phyloP scores from a whole-genome alignment of 1,140 invertebrate genomes.

The Metaphire vulgaris region DNA sequence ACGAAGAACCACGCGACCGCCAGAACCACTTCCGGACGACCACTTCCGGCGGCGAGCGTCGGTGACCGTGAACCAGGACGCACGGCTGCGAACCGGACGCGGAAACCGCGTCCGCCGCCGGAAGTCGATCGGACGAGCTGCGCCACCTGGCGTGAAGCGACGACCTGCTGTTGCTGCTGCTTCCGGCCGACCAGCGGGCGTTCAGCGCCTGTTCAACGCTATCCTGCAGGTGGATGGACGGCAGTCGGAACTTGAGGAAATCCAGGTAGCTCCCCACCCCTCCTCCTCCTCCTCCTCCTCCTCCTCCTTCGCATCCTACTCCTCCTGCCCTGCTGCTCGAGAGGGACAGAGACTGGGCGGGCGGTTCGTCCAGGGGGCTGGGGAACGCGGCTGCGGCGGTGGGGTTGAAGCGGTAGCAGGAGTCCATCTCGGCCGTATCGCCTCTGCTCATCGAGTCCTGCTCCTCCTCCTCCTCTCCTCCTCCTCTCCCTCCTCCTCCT shows the following conservation, averaged over 20 bases:
- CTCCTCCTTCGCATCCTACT: no score
- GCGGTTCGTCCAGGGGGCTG: neutral
- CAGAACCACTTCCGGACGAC: neutral
- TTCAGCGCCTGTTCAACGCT: constrained; percentile 19
- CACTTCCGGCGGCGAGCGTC: neutral
- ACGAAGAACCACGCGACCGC: neutral
- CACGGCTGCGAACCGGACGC: neutral
- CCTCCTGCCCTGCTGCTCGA: no score
- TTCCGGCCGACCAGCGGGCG: neutral
- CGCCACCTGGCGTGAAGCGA: neutral
- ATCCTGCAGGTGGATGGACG: constrained; percentile 24
- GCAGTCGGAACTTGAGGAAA: constrained; percentile 20
- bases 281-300: no score
- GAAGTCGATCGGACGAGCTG: neutral
- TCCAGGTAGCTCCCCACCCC: neutral
- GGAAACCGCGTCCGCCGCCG: neutral
- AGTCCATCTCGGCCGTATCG: neutral
- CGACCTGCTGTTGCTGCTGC: no score
- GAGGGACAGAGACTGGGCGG: constrained; percentile 4
- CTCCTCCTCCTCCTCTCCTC: neutral
- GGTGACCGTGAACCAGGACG: neutral
- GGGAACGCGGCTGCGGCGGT: neutral
- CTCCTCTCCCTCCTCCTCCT: neutral
- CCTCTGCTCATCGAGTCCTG: neutral
- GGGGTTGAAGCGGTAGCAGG: neutral